Percentiles rank a stretch among this genome's conserved stretches.
phyloP scores from a whole-genome alignment of 2,888 invertebrate species.

The Perithous albicinctus region DNA sequence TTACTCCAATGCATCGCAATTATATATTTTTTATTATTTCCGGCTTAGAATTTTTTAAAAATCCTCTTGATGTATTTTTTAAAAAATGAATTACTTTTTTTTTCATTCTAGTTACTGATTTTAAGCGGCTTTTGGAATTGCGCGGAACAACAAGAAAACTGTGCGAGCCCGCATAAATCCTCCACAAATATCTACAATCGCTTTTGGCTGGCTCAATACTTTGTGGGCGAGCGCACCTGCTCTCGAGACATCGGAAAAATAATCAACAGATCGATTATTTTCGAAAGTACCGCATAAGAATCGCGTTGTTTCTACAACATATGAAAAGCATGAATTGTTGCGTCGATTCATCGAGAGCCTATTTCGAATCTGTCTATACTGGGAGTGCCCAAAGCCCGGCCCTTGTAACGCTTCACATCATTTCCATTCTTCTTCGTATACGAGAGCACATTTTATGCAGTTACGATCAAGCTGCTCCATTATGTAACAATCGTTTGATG shows the following conservation, averaged over 20 bases:
- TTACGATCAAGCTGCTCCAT: neutral
- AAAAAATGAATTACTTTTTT: no score
- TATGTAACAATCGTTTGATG: neutral
- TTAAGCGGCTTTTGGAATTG: neutral
- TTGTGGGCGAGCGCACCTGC: constrained; percentile 34
- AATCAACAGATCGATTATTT: constrained; percentile 15
- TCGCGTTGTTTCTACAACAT: no score
- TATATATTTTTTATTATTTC: no score
- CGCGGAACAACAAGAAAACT: neutral
- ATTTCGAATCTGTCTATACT: constrained; percentile 60
- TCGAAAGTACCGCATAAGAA: no score
- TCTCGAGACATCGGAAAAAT: constrained; percentile 9
- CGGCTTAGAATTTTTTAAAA: no score
- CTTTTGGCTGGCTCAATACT: constrained; percentile 37
- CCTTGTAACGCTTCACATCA: constrained; percentile 76
- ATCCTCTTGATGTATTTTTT: no score
- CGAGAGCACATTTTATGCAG: constrained; percentile 23
- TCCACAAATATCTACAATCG: constrained; percentile 10
- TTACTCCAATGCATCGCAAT: no score
- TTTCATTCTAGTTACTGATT: neutral
- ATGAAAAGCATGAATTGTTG: constrained; percentile 18
- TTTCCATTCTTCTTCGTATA: constrained; percentile 73
- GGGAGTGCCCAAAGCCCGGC: constrained; percentile 74
- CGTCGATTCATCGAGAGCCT: neutral
- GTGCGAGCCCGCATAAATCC: constrained; percentile 50